Base-by-base conservation (phyloP, 2,888 invertebrate genomes). In the Emmelina monodactyla region DNA sequence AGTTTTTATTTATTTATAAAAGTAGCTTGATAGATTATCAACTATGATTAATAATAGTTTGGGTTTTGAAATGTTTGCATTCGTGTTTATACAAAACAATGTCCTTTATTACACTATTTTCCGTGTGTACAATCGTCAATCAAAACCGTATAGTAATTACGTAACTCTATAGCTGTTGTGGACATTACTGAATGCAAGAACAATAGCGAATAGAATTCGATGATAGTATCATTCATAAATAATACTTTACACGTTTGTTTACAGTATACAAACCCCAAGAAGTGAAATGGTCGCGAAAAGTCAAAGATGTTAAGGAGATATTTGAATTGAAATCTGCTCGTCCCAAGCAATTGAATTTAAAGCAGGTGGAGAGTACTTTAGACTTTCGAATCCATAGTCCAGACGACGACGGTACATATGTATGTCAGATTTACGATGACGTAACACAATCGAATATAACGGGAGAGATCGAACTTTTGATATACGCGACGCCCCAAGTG, bases 401-500 rank as follows among this genome's bases (percentile, higher is more conserved):
- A 0, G 86, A 87, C 50, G 88, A 91, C 53, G 91, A 91, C 58
- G 92, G 91, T 2, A 69, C 58, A 0, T 78, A 80, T 38, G 39
- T 63, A 2, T 81, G 81, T 34, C 61, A 66, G 34, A 47, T 64
- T 2, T 54, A 50, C 46, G 80, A 68, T 44, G 41, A 49, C 0
- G 58, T 58, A 35, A 55, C 51, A 48, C 66, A 57, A 37, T 68
- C 49, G 32, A 81, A 63, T 46, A 72, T 64, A 36, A 61, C 64
- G 25, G 85, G 65, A 2, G 52, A 58, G 14, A 64, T 81, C 2
- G 71, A 80, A 19, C 55, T 89, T 0, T 68, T 84, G 25, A 87
- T 92, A 0, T 78, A 86, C 45, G 88, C 88, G 46, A 82, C 83
- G 37, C 92, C 93, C 0, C 84, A 85, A 57, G 82, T 92, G 1